Evolutionary conservation across 2,113 vertebrate genomes (phyloP).

Genomic region (Parus major): DNA sequence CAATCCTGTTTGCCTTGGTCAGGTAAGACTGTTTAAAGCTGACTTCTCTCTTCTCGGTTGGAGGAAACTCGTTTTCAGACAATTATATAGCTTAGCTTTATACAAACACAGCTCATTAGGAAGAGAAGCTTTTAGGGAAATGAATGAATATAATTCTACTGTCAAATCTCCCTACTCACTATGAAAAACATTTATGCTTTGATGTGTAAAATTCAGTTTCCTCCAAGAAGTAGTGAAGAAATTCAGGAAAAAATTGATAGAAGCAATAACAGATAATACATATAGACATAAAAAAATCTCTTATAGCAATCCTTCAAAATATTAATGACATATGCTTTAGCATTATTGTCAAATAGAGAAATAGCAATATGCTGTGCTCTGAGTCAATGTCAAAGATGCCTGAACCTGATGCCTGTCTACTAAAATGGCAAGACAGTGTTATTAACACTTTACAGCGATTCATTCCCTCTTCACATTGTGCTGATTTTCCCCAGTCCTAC

Average conservation of each 20-base stretch:
- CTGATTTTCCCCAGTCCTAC: not conserved
- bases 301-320: not conserved
- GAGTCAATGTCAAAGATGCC: slow-evolving; percentile 12
- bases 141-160: not conserved
- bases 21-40: not conserved
- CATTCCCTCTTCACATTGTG: not conserved
- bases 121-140: slow-evolving; percentile 9
- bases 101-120: not conserved
- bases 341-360: not conserved
- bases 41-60: not conserved
- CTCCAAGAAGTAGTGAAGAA: not conserved
- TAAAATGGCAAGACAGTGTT: not conserved
- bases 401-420: not conserved
- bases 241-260: not conserved
- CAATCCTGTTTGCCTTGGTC: not conserved
- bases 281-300: not conserved
- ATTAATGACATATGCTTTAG: not conserved
- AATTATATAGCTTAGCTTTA: not conserved
- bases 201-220: not conserved
- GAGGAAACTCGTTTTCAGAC: not conserved
- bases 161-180: not conserved
- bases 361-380: not conserved
- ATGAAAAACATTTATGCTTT: not conserved
- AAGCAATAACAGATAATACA: not conserved
- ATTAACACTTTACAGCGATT: slow-evolving; percentile 17